phyloP scores from a whole-genome alignment of 1,140 invertebrate genomes.

The Lamellibrachia luymesi region DNA sequence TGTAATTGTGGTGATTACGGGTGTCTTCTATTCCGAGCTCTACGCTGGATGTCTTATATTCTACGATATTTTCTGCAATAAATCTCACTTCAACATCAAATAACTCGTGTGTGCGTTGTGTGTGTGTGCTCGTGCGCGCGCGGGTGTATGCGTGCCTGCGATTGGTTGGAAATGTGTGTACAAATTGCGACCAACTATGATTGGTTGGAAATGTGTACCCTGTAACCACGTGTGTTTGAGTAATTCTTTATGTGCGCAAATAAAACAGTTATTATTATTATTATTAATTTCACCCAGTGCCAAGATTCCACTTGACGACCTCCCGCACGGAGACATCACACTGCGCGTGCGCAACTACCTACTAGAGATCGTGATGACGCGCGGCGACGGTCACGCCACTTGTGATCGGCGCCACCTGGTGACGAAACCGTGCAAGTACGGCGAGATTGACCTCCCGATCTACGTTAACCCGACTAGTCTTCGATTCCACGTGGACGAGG shows the following conservation, averaged over 20 bases:
- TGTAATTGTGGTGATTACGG: no score
- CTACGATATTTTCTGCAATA: no score
- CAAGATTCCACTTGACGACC: background rate
- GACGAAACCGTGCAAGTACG: constrained; percentile 9
- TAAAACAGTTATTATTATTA: no score
- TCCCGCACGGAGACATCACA: constrained; percentile 5
- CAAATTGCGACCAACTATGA: no score
- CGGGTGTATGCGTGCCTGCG: no score
- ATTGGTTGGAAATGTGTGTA: no score
- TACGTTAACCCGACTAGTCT: constrained; percentile 23
- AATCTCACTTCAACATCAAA: no score
- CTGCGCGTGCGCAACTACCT: constrained; percentile 10
- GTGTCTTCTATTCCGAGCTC: no score
- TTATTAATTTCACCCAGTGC: background rate
- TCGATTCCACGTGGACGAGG: constrained; percentile 15
- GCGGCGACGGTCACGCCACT: background rate
- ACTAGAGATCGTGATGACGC: constrained; percentile 8
- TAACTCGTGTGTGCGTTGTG: background rate
- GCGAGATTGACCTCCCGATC: constrained; percentile 21
- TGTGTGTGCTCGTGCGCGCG: background rate
- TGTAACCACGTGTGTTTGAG: no score
- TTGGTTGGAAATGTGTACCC: no score
- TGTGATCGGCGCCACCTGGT: constrained; percentile 25
- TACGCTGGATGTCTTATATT: no score
- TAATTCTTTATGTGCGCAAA: no score